Base-by-base conservation (phyloP, 2,113 vertebrate genomes). In the Octodon degus region DNA sequence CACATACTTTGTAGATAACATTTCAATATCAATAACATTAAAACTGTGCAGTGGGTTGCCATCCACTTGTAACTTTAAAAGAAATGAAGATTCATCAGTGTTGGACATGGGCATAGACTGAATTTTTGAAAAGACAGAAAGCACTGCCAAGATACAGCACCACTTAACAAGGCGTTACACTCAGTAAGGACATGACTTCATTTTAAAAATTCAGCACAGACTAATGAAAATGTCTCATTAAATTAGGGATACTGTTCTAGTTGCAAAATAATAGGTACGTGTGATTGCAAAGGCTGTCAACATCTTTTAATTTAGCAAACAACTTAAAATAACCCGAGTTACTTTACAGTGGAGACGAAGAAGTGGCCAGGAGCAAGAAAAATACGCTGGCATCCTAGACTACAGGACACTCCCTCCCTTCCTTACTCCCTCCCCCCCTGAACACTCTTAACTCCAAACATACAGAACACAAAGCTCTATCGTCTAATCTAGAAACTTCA, bases 41-140 rank as follows among this genome's bases (percentile, higher is more conserved):
- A 37, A 50, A 81, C 16, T 82, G 1, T 25, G 53, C 37, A 90
- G 60, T 62, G 47, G 25, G 37, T 47, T 55, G 22, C 32, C 14
- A 58, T 32, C 47, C 7, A 81, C 67, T 62, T 83, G 30, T 32
- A 83, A 72, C 72, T 95, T 85, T 32, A 82, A 89, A 63, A 68
- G 37, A 82, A 82, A 82, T 10, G 11, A 89, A 83, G 22, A 67
- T 58, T 94, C 37, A 88, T 58, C 19, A 68, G 25, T 53, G 77
- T 6, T 34, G 24, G 50, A 53, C 16, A 90, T 20, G 0, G 24
- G 25, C 3, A 19, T 1, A 34, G 34, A 79, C 25, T 94, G 90
- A 74, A 72, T 14, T 83, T 91, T 67, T 93, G 12, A 60, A 89
- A 72, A 84, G 40, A 74, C 14, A 84, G n/a, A 87, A 89, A 84